These are phyloP conservation scores for Anoplius nigerrimus DNA, from an alignment of 2,888 invertebrate genomes.

Conservation along the genomic window DNA sequence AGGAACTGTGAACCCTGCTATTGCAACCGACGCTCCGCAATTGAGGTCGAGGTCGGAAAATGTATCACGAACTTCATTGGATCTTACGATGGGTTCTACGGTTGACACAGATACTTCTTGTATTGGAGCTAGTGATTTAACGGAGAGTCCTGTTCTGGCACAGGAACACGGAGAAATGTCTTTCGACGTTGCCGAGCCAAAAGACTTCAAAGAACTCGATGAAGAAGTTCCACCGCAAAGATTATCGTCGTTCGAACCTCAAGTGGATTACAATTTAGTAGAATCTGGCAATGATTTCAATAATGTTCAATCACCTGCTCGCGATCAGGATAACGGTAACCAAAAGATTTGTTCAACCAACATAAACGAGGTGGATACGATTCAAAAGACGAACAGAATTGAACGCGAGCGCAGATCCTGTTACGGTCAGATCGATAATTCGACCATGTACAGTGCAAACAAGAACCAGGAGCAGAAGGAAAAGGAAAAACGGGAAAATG, in stretches of 20 bases:
- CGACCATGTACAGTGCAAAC: slow-evolving; percentile 54
- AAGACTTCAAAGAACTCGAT: slow-evolving; percentile 46
- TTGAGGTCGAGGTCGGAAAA: slow-evolving; percentile 65
- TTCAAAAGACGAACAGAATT: slow-evolving; percentile 39
- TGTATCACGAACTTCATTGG: slow-evolving; percentile 66
- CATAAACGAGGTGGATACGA: slow-evolving; percentile 27
- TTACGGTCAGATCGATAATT: slow-evolving; percentile 54
- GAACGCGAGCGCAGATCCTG: slow-evolving; percentile 50
- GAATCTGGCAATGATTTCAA: slow-evolving; percentile 29
- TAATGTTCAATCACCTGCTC: slow-evolving; percentile 22
- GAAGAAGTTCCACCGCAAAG: slow-evolving; percentile 35
- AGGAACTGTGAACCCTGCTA: slow-evolving; percentile 58
- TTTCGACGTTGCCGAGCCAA: slow-evolving; percentile 41
- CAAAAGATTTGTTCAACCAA: slow-evolving; percentile 43
- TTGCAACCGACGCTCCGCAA: slow-evolving; percentile 63
- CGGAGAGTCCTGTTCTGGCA: slow-evolving; percentile 59
- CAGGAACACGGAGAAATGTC: slow-evolving; percentile 61
- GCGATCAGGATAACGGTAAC: slow-evolving; percentile 56
- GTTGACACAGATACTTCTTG: slow-evolving; percentile 67
- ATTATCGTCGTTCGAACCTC: slow-evolving; percentile 25
- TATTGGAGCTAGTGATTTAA: slow-evolving; percentile 66
- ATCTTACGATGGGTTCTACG: slow-evolving; percentile 68
- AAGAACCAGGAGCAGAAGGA: slow-evolving; percentile 44
- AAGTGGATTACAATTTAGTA: slow-evolving; percentile 34
- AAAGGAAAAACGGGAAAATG: slow-evolving; percentile 49